phyloP scores from a whole-genome alignment of 1,140 invertebrate genomes.

The Pachyrhynchus sulphureomaculatus region DNA sequence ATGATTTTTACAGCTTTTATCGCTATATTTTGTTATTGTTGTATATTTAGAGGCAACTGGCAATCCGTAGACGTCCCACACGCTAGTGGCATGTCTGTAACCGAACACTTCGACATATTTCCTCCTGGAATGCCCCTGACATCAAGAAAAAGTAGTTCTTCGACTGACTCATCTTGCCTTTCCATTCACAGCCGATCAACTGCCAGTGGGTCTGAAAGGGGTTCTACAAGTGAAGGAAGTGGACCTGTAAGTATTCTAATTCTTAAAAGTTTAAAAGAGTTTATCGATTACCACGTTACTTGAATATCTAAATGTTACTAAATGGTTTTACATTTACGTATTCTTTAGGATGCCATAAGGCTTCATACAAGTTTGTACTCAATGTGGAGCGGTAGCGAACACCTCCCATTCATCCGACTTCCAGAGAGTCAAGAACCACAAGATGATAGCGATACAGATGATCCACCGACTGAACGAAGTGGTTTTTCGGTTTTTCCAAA shows the following conservation, averaged over 20 bases:
- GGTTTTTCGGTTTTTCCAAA: conserved; percentile 41
- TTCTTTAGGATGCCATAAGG: conserved; percentile 45
- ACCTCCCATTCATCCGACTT: conserved; percentile 51
- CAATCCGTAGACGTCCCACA: conserved; percentile 44
- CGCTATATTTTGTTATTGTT: conserved; percentile 1
- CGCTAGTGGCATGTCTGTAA: conserved; percentile 41
- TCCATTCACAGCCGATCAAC: conserved; percentile 62
- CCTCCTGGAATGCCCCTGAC: conserved; percentile 48
- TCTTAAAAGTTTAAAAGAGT: no score
- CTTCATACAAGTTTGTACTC: conserved; percentile 51
- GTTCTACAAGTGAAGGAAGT: conserved; percentile 55
- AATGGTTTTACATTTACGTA: no score
- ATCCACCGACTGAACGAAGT: conserved; percentile 46
- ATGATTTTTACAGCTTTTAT: neutral
- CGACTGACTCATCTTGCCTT: conserved; percentile 62
- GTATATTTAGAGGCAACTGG: conserved; percentile 49
- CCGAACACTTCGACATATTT: conserved; percentile 48
- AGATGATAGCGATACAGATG: conserved; percentile 51
- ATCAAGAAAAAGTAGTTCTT: conserved; percentile 64
- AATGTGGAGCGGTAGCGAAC: conserved; percentile 53
- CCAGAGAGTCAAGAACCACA: conserved; percentile 52
- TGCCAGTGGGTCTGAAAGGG: conserved; percentile 52
- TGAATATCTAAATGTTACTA: no score
- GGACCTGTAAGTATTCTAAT: conserved; percentile 54
- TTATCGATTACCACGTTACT: no score